Evolutionary conservation across 1,140 invertebrate species (phyloP), one percentile per base, ranked within the genome.

Genomic region (Heliothis subflexa): DNA sequence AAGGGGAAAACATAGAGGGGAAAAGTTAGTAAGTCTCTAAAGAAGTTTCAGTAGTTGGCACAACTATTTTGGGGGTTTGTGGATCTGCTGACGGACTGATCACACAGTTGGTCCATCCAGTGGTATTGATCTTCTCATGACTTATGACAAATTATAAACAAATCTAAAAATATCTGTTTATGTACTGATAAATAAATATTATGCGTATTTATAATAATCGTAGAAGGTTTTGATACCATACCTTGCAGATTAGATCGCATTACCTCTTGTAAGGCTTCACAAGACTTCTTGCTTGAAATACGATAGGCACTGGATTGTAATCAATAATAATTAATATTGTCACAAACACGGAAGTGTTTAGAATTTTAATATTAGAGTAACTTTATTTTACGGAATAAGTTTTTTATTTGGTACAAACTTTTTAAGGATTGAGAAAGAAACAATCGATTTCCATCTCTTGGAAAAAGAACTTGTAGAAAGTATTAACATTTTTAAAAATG

Each of bases 221-320:
- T 57, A 0, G 40, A 47, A 77, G 72, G 66, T 83, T 86, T 89
- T 90, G 85, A 89, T 89, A 85, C 82, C 49, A 78, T 62, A 54
- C 49, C 80, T 49, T 57, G 81, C 55, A 87, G 86, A 89, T 88
- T 89, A 87, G 83, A 84, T 83, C 85, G 86, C 68, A 85, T 89
- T 90, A 89, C 79, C 82, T 75, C 72, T 85, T 74, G 78, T 81
- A 61, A 18, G 91, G 88, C 72, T 88, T 92, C 90, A 88, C 84
- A 84, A 89, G 90, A 92, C 88, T 74, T 74, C 79, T 78, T 78
- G 78, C 78, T 83, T 78, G 86, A 85, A 86, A 90, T 66, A 12
- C 80, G 84, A 86, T 87, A 85, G 70, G 52, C 55, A 10, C 40
- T 73, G 55, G 54, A 64, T 75, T 75, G 66, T 40, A 61, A 73